Percentiles rank a stretch among this genome's conserved stretches.
Conservation (phyloP, 2,888 invertebrate species). For the Danaus chrysippus region DNA sequence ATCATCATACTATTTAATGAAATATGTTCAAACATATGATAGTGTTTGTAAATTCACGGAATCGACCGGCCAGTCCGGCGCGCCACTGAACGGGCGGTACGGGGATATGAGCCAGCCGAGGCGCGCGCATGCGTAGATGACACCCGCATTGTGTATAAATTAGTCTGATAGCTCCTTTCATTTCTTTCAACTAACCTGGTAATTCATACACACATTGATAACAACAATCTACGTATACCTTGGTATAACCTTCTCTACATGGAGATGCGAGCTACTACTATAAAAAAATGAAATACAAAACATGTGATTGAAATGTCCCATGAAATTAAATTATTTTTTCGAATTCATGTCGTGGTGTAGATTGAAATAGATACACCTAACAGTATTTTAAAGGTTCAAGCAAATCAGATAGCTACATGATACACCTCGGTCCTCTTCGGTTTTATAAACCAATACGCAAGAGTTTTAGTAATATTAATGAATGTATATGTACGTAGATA, state of each 20-base stretch:
- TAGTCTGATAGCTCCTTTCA: constrained; percentile 28
- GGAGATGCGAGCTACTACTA: no score
- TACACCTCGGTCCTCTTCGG: no score
- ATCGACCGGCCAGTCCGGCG: constrained; percentile 75
- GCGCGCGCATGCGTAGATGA: constrained; percentile 60
- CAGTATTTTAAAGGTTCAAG: no score
- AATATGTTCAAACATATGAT: neutral
- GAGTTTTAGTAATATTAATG: no score
- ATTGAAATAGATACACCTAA: no score
- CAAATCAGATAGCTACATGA: no score
- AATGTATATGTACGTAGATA: no score
- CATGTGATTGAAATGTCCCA: no score
- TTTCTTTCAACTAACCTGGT: constrained; percentile 28
- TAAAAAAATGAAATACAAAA: no score
- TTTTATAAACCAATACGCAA: no score
- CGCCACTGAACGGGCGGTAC: constrained; percentile 68
- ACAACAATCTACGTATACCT: constrained; percentile 34
- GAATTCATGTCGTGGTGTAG: no score
- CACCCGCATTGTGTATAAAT: constrained; percentile 43
- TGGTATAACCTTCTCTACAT: no score
- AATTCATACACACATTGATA: constrained; percentile 24
- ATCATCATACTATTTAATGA: neutral
- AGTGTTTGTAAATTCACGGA: constrained; percentile 38
- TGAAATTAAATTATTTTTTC: constrained; percentile 45
- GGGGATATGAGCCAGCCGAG: constrained; percentile 58